Evolutionary conservation across 2,888 invertebrate genomes (phyloP), one percentile per base, ranked within the genome.

Genomic region (Noctua janthe): DNA sequence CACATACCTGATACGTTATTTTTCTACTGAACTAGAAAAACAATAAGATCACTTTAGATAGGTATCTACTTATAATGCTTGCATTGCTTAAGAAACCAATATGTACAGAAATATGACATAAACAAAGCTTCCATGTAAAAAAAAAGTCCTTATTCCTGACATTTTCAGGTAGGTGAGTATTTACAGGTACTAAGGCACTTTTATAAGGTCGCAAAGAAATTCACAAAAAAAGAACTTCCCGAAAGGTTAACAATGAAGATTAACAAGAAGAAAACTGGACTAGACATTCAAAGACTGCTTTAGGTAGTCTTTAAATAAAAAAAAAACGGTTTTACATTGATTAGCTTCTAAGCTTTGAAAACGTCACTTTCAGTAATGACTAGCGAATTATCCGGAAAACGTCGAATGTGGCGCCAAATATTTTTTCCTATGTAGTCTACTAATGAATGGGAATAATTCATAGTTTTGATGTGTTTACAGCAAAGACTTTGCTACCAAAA

Each of bases 371-470:
- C 77, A 59, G 54, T 85, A 75, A 85, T 75, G 72, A 17, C 13
- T 4, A 10, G 39, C 11, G 29, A 64, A 75, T 85, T 47, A 78
- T 78, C 64, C 56, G 74, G 67, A 74, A 62, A 43, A 64, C 62
- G 71, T 39, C 47, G 47, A 66, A 59, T 69, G 59, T 43, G 39
- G 47, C n/a, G 51, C 29, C n/a, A n/a, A 69, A 69, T 8, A 49
- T 69, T 71, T 54, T 70, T 76, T 82, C 17, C 47, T 66, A 76
- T 78, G 78, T 74, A 78, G 69, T 82, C 43, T 82, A 29, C 56
- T 85, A 85, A 82, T 88, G 80, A 71, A 67, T 47, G 59, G 15
- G 15, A 47, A 43, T 35, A 74, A 85, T 76, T 76, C 70, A 85
- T 85, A 83, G 76, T 70, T 70, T 39, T 13, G 72, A n/a, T 29